Evolutionary conservation across 2,797 vertebrate genomes (phyloP), one percentile per base, ranked within the genome.

Genomic region (Pseudomugil tenellus): DNA sequence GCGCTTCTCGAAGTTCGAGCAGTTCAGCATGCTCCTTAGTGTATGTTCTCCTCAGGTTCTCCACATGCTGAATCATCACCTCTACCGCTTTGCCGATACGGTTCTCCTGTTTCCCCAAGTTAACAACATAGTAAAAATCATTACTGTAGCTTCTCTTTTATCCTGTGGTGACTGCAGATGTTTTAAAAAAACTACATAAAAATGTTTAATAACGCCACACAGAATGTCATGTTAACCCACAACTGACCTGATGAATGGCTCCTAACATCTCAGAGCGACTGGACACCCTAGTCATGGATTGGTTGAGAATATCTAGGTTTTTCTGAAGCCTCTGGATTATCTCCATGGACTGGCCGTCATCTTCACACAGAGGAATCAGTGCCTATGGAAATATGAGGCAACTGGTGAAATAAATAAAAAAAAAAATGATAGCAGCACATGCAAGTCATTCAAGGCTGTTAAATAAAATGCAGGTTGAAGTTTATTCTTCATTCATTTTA

Each of bases 51-150:
- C 95, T 96, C 90, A 99, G 81, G 89, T 99, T 99, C 85, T 99
- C 98, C 58, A 99, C 98, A 0, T 99, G 97, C 75, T 97, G 97
- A 80, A 98, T 97, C 98, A 99, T 99, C 64, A 99, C 96, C 87
- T 98, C 98, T 77, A 98, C 96, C 0, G 97, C 96, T 83, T 96
- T 97, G 63, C 97, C 96, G 56, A 98, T 96, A 6, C 97, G 93
- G 67, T 91, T 96, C 85, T 98, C 97, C 97, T 98, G 80, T 39
- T 14, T 65, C 46, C 19, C 60, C 58, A 1, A 49, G 35, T 73
- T 7, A 63, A 41, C 23, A 46, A 21, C 11, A 57, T 35, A 28
- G 55, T 0, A 60, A 12, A 25, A 4, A 21, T 63, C 28, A 28
- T 37, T n/a, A 66, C 9, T n/a, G n/a, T n/a, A 5, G 25, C 7